Conservation (phyloP, 92 coral and sea anemone genomes). For the Porites lobata region DNA sequence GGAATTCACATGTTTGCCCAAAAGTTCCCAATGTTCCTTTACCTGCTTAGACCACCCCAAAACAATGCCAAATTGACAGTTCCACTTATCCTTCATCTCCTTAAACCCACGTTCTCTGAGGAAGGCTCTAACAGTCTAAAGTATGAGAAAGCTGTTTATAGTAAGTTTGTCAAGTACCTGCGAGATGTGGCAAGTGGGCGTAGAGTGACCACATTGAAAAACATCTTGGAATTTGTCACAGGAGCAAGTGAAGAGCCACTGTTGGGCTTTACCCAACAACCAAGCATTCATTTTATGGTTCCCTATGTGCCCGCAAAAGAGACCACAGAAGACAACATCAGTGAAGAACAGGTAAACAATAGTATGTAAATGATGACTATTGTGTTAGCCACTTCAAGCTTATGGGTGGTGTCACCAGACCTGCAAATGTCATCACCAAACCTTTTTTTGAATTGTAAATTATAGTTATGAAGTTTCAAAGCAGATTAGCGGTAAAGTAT, state of each 20-base stretch:
- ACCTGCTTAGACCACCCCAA: constrained; percentile 62
- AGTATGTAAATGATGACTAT: not conserved
- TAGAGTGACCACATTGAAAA: too few species aligned
- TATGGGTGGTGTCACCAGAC: too few species aligned
- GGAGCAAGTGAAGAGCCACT: too few species aligned
- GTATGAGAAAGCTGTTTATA: constrained; percentile 53
- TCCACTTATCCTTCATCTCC: constrained; percentile 25
- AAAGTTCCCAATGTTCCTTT: constrained; percentile 28
- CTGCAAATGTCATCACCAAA: too few species aligned
- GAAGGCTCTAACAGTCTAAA: constrained; percentile 43
- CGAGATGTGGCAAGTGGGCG: constrained; percentile 63
- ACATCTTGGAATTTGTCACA: too few species aligned
- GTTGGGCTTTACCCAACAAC: too few species aligned
- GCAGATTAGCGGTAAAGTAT: too few species aligned
- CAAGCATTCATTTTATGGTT: not conserved
- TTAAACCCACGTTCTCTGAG: constrained; percentile 63
- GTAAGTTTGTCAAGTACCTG: constrained; percentile 53
- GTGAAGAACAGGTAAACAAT: not conserved
- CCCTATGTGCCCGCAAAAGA: constrained; percentile 1
- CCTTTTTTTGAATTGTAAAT: too few species aligned
- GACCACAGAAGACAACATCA: not conserved
- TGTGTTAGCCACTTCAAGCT: not conserved
- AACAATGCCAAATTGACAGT: constrained; percentile 43
- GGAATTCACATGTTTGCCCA: constrained; percentile 50
- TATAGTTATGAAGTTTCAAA: too few species aligned